Conservation (phyloP, 2,113 vertebrate genomes). For the Suricata suricatta region DNA sequence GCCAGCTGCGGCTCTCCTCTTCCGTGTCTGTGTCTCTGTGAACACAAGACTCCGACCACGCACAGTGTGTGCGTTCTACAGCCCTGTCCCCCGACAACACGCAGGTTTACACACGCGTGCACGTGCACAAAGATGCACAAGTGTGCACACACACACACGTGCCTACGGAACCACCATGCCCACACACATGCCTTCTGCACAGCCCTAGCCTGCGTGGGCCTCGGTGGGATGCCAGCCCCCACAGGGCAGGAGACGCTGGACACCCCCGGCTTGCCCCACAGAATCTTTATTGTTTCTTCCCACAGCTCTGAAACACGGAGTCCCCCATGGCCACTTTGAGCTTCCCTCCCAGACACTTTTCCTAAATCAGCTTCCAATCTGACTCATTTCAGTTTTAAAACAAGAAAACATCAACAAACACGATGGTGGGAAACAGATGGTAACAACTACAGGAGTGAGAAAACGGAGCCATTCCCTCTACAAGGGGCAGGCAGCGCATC, state of each 20-base stretch:
- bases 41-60: background rate
- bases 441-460: constrained; percentile 85
- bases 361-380: constrained; percentile 84
- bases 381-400: constrained; percentile 84
- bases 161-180: background rate
- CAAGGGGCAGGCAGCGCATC: constrained; percentile 72
- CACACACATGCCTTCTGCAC: rapidly evolving
- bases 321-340: constrained; percentile 71
- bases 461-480: constrained; percentile 81
- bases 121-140: background rate
- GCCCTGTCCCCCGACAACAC: too few relatives aligned
- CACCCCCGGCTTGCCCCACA: background rate
- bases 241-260: background rate
- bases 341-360: constrained; percentile 79
- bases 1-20: background rate
- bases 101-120: too few relatives aligned
- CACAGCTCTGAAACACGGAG: constrained; percentile 50
- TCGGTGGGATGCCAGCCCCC: background rate
- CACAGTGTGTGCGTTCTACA: background rate
- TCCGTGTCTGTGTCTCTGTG: background rate
- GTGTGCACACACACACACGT: rapidly evolving
- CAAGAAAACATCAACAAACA: constrained; percentile 85
- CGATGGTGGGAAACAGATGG: constrained; percentile 85
- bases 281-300: background rate
- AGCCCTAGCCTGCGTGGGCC: background rate